Evolutionary conservation across 2,888 invertebrate species (phyloP).

Genomic region (Drosophila putrida): DNA sequence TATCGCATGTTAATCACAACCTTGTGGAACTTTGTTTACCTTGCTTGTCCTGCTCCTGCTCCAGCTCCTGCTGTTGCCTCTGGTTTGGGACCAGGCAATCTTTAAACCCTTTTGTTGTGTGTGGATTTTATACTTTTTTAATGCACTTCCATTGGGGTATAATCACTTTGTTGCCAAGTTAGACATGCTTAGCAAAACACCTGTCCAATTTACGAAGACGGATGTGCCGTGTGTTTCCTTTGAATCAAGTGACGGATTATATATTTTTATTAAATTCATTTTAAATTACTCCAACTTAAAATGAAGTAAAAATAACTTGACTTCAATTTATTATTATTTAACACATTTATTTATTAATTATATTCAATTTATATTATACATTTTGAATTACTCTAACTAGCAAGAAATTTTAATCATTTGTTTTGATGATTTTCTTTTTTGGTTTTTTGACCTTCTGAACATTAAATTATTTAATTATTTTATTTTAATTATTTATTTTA

Average conservation of each 20-base stretch:
- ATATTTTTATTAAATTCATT: not conserved
- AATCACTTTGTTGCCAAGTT: conserved; percentile 32
- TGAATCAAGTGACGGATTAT: not conserved
- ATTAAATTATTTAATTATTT: no score
- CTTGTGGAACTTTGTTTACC: conserved; percentile 79
- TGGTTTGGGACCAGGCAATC: conserved; percentile 32
- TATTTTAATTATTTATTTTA: no score
- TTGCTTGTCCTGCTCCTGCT: conserved; percentile 30
- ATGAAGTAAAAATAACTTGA: no score
- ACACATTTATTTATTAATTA: no score
- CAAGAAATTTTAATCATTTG: no score
- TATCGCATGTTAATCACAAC: conserved; percentile 81
- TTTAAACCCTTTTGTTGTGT: conserved; percentile 65
- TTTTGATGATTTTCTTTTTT: no score
- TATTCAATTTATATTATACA: not conserved
- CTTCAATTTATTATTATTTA: no score
- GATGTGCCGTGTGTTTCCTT: conserved; percentile 1
- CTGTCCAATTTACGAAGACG: conserved; percentile 34
- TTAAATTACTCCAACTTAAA: no score
- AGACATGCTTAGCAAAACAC: conserved; percentile 22
- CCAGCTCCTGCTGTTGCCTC: conserved; percentile 30
- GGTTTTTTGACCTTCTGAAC: no score
- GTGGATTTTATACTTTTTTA: conserved; percentile 47
- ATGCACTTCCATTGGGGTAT: conserved; percentile 52
- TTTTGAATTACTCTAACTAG: not conserved